Conservation (phyloP, 2,888 invertebrate species). For the Alcis repandata region DNA sequence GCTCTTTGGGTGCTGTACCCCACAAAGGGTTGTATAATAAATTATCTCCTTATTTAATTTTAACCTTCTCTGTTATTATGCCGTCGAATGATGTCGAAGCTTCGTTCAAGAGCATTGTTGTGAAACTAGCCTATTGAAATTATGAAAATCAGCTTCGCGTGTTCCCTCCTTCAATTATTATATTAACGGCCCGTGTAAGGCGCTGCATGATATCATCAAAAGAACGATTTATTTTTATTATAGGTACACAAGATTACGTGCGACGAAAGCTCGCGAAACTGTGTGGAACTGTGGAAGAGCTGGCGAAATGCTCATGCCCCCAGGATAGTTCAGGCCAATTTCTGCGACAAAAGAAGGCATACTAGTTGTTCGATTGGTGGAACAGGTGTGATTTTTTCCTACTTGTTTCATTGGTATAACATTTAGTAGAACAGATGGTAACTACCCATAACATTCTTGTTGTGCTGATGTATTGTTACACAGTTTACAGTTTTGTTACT, state of each 20-base stretch:
- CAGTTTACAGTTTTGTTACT: too few species aligned
- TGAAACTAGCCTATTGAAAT: conserved; percentile 15
- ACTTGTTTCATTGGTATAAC: too few species aligned
- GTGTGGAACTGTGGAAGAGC: not conserved
- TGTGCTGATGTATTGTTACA: too few species aligned
- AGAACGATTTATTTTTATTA: conserved; percentile 21
- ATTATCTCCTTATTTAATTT: conserved; percentile 11
- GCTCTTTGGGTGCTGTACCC: not conserved
- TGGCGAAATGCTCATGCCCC: conserved; percentile 4
- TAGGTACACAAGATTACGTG: conserved; percentile 9
- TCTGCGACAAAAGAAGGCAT: conserved; percentile 10
- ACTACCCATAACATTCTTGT: too few species aligned
- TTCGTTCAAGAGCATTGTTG: not conserved
- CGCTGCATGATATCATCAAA: conserved; percentile 19
- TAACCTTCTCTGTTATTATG: conserved; percentile 3
- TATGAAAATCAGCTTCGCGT: conserved; percentile 20
- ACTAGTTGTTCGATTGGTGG: conserved; percentile 8
- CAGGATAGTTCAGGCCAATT: conserved; percentile 21
- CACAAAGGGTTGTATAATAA: conserved; percentile 20
- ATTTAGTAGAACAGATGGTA: too few species aligned
- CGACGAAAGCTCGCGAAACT: conserved; percentile 9
- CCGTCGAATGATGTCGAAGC: not conserved
- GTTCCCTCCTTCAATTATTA: conserved; percentile 22
- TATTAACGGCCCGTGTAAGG: conserved; percentile 28
- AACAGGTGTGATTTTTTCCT: too few species aligned